Evolutionary conservation across 2,888 invertebrate genomes (phyloP).

Genomic region (Microdon myrmicae): DNA sequence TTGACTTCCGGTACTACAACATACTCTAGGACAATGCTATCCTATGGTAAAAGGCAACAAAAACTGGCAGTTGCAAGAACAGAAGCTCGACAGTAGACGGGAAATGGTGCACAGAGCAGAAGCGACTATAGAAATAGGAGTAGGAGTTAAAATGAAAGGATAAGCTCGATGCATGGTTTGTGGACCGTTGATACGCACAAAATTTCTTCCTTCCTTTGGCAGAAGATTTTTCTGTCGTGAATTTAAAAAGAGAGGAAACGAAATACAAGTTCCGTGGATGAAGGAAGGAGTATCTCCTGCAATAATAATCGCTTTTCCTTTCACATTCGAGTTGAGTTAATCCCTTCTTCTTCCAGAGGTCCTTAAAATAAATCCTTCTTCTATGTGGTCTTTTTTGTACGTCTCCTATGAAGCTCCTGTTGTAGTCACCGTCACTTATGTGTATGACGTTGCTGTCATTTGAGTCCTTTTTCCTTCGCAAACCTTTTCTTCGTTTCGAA

Average conservation of each 20-base stretch:
- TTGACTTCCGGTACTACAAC: too few relatives aligned
- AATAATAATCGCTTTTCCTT: conserved; percentile 41
- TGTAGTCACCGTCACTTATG: conserved; percentile 9
- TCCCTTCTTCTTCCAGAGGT: conserved; percentile 29
- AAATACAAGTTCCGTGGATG: too few relatives aligned
- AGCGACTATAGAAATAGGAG: too few relatives aligned
- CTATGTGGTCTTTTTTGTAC: conserved; percentile 2
- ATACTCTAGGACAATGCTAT: too few relatives aligned
- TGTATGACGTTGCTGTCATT: background rate
- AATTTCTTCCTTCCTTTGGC: conserved; percentile 52
- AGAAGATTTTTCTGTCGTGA: too few relatives aligned
- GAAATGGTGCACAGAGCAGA: too few relatives aligned
- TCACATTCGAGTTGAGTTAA: conserved; percentile 45
- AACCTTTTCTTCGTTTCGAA: conserved; percentile 40
- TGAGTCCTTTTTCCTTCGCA: conserved; percentile 1
- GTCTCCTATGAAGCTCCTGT: background rate
- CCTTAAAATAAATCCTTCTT: conserved; percentile 14
- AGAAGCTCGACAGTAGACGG: too few relatives aligned
- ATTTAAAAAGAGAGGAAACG: too few relatives aligned
- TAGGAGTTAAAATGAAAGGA: too few relatives aligned
- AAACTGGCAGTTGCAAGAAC: too few relatives aligned
- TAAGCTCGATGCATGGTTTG: too few relatives aligned
- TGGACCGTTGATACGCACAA: conserved; percentile 41
- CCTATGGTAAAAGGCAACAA: too few relatives aligned
- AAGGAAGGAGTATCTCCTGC: conserved; percentile 30